Evolutionary conservation across 2,113 vertebrate species (phyloP).

Genomic region (Malurus melanocephalus): DNA sequence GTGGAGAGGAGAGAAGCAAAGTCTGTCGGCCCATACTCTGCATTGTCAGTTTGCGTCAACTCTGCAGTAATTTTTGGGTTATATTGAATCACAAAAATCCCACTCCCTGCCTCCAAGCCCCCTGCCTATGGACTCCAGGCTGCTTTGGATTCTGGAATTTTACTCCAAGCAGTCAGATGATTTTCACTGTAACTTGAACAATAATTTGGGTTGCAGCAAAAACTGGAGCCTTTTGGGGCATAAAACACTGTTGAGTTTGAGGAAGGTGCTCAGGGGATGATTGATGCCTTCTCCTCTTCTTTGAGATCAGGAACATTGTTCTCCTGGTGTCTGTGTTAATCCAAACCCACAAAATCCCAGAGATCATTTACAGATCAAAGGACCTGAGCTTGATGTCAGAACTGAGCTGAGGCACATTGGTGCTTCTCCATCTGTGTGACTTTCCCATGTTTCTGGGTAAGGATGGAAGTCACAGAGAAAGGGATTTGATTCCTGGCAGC

Average conservation of each 20-base stretch:
- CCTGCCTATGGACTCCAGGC: background rate
- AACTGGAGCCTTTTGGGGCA: background rate
- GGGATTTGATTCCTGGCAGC: background rate
- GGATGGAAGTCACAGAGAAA: background rate
- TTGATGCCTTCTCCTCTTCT: background rate
- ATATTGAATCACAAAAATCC: background rate
- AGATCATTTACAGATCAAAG: background rate
- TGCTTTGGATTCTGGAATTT: background rate
- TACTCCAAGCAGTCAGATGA: background rate
- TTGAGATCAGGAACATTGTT: background rate
- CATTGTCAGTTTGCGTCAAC: background rate
- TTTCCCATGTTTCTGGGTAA: background rate
- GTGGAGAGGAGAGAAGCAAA: background rate
- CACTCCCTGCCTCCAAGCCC: background rate
- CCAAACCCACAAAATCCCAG: background rate
- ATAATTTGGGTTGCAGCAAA: background rate
- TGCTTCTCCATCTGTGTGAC: fast-evolving
- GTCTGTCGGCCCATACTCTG: background rate
- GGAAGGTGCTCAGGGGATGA: background rate
- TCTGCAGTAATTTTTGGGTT: background rate
- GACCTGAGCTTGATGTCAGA: background rate
- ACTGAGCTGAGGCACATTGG: fast-evolving
- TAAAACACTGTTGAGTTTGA: too few relatives aligned
- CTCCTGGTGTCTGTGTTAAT: background rate
- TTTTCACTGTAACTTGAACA: background rate